Conservation (phyloP, 2,113 vertebrate genomes). For the Bubo scandiacus region DNA sequence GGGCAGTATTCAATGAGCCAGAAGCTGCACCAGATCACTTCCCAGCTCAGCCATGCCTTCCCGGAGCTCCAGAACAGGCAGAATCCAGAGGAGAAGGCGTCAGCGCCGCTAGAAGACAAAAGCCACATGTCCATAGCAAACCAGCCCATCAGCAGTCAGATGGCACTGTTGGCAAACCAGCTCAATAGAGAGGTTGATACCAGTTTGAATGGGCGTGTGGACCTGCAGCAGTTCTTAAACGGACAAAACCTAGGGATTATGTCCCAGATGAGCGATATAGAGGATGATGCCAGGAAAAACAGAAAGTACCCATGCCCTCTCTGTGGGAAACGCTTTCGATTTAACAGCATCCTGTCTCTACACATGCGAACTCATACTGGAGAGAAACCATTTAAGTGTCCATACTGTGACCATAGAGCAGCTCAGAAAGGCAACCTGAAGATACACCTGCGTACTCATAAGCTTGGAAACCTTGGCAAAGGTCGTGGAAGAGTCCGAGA, state of each 20-base stretch:
- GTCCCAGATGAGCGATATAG: conserved; percentile 99
- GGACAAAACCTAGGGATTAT: conserved; percentile 98
- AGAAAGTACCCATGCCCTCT: conserved; percentile 96
- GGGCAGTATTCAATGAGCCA: conserved; percentile 99
- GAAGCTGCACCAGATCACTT: conserved; percentile 95
- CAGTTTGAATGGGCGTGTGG: conserved; percentile 91
- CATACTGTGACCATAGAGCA: conserved; percentile 97
- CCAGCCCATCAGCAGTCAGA: conserved; percentile 95
- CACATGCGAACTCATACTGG: conserved; percentile 99
- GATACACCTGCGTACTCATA: conserved; percentile 98
- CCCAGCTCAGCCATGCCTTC: conserved; percentile 96
- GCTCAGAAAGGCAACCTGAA: conserved; percentile 98
- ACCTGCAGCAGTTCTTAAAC: conserved; percentile 97
- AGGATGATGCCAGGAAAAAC: conserved; percentile 96
- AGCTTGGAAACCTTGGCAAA: conserved; percentile 96
- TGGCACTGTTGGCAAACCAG: conserved; percentile 94
- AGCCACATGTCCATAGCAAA: conserved; percentile 87
- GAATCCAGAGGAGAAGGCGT: conserved; percentile 88
- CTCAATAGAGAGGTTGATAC: conserved; percentile 93
- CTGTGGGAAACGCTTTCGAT: conserved; percentile 97
- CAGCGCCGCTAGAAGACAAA: conserved; percentile 89
- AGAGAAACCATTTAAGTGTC: conserved; percentile 98
- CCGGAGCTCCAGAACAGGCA: conserved; percentile 91
- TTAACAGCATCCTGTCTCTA: conserved; percentile 98
- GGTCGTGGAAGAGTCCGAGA: conserved; percentile 95